Evolutionary conservation across 1,140 invertebrate species (phyloP).

Genomic region (Eumeta japonica): DNA sequence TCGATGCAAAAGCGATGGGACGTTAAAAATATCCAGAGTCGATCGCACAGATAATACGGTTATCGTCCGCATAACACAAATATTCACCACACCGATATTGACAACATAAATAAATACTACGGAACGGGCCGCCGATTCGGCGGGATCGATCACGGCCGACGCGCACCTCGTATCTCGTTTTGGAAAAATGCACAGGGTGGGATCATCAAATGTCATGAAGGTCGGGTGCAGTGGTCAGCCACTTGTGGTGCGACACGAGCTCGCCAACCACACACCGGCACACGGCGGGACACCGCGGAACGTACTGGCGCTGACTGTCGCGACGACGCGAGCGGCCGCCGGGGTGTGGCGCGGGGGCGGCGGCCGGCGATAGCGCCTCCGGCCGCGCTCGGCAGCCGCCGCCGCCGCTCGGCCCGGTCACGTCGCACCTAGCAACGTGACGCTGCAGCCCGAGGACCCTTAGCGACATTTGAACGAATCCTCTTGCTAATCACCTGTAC

Average conservation of each 20-base stretch:
- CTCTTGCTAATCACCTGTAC: not conserved
- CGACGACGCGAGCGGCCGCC: slow-evolving; percentile 7
- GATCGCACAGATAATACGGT: slow-evolving; percentile 53
- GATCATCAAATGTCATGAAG: slow-evolving; percentile 52
- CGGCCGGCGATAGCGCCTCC: slow-evolving; percentile 9
- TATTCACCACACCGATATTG: slow-evolving; percentile 56
- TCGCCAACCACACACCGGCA: slow-evolving; percentile 21
- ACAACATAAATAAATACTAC: slow-evolving; percentile 54
- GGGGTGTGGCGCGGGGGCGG: slow-evolving; percentile 17
- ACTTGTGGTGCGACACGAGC: slow-evolving; percentile 23
- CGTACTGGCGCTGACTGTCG: slow-evolving; percentile 40
- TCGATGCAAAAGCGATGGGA: slow-evolving; percentile 38
- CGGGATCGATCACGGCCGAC: slow-evolving; percentile 21
- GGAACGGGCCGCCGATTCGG: slow-evolving; percentile 28
- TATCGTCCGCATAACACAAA: slow-evolving; percentile 53
- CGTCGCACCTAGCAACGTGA: slow-evolving; percentile 25
- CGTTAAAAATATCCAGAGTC: slow-evolving; percentile 49
- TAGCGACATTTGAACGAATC: not conserved
- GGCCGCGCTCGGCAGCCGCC: slow-evolving; percentile 16
- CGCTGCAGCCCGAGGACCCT: slow-evolving; percentile 19
- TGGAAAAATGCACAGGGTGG: slow-evolving; percentile 49
- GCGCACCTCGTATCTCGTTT: slow-evolving; percentile 42
- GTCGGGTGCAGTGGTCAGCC: slow-evolving; percentile 47
- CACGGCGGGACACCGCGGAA: slow-evolving; percentile 30
- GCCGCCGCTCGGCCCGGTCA: slow-evolving; percentile 17